These are phyloP conservation scores for Lordiphosa stackelbergi DNA, from an alignment of 1,140 invertebrate genomes.

Conservation along the genomic window DNA sequence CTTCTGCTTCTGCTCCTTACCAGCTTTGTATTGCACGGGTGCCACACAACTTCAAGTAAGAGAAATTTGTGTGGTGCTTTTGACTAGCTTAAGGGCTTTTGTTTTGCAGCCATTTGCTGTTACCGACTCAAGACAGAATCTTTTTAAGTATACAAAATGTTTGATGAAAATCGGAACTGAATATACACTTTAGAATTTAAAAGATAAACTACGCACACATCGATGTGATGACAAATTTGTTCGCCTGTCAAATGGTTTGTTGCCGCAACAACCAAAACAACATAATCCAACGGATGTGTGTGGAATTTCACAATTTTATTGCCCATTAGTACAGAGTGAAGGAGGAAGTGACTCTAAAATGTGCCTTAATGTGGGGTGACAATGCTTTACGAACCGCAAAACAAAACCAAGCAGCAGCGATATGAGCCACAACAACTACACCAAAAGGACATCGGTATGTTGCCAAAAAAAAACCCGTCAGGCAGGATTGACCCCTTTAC, in stretches of 20 bases:
- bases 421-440: too few relatives aligned
- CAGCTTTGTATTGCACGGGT: constrained; percentile 3
- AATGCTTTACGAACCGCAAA: constrained; percentile 65
- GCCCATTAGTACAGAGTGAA: too few relatives aligned
- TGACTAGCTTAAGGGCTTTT: constrained; percentile 19
- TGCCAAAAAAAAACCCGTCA: too few relatives aligned
- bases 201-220: constrained; percentile 12
- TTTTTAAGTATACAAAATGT: neutral
- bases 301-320: constrained; percentile 64
- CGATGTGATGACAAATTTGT: constrained; percentile 44
- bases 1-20: neutral
- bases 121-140: too few relatives aligned
- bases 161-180: neutral
- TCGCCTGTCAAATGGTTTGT: constrained; percentile 30
- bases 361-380: constrained; percentile 66
- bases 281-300: constrained; percentile 24
- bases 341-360: too few relatives aligned
- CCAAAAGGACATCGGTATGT: too few relatives aligned
- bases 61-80: neutral
- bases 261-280: constrained; percentile 22
- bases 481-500: too few relatives aligned
- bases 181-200: too few relatives aligned
- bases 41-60: too few relatives aligned
- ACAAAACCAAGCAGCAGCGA: too few relatives aligned
- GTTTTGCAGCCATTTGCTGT: neutral